A percentile compares a stretch with the other conserved stretches of the same genome.
Conservation (phyloP, 2,113 vertebrate genomes). For the Leptobrachium ailaonicum region DNA sequence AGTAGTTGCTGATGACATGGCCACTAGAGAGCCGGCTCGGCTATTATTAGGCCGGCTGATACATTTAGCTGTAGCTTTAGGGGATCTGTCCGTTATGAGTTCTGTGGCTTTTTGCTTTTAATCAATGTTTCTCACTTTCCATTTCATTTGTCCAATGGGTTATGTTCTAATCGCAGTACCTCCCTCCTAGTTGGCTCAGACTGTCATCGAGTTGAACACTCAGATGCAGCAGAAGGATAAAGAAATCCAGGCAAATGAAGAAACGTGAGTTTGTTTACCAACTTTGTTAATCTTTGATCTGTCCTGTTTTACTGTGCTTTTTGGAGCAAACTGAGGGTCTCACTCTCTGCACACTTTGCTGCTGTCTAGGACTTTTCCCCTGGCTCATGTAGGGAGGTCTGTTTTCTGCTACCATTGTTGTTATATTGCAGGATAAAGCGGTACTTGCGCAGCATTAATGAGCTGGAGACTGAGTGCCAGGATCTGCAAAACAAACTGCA, state of each 20-base stretch:
- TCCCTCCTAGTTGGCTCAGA: conserved; percentile 83
- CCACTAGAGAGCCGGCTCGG: no score
- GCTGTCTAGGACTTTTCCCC: neutral
- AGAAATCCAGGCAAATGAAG: conserved; percentile 91
- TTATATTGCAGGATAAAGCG: conserved; percentile 80
- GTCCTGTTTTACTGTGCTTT: neutral
- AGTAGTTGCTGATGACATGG: no score
- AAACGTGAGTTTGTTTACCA: conserved; percentile 79
- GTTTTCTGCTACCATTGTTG: neutral
- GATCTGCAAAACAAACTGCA: conserved; percentile 81
- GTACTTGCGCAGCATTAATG: conserved; percentile 80
- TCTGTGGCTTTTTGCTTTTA: no score
- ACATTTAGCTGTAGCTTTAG: conserved; percentile 17
- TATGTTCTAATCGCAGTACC: conserved; percentile 38
- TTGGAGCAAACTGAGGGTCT: neutral
- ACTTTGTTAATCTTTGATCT: no score
- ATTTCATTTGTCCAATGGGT: neutral
- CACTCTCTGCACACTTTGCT: neutral
- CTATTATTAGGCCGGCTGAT: neutral
- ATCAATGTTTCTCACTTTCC: no score
- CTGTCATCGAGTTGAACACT: conserved; percentile 93
- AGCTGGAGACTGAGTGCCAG: conserved; percentile 84
- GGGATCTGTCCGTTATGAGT: neutral
- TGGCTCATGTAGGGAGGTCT: neutral
- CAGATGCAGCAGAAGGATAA: conserved; percentile 94